Percentiles rank a stretch among this genome's conserved stretches.
Conservation (phyloP, 2,888 invertebrate species). For the Rosalia funebris region DNA sequence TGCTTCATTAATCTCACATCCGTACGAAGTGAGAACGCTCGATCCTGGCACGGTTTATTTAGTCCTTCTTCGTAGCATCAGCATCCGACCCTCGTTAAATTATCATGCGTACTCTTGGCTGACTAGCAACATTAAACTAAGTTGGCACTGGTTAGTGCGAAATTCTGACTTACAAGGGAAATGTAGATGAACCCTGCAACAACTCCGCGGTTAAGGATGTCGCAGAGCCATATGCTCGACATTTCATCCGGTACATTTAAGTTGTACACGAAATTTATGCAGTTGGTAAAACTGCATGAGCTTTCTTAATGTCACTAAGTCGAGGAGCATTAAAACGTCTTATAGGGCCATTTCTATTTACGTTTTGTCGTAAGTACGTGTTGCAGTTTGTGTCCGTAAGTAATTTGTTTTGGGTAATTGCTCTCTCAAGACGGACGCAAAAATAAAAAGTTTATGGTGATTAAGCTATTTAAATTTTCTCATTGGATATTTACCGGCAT, state of each 20-base stretch:
- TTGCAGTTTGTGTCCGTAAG: constrained; percentile 12
- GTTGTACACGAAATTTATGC: constrained; percentile 13
- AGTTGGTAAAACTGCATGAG: constrained; percentile 19
- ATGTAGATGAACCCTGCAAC: background rate
- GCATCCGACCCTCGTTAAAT: constrained; percentile 5
- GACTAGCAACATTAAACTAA: background rate
- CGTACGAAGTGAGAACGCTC: background rate
- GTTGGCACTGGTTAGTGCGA: constrained; percentile 1
- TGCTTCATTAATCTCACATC: background rate
- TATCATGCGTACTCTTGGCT: constrained; percentile 2
- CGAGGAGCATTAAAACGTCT: constrained; percentile 5
- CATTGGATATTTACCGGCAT: too few relatives aligned
- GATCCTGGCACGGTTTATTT: background rate
- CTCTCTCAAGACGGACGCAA: too few relatives aligned
- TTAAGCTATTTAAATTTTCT: constrained; percentile 11
- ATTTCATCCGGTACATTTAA: constrained; percentile 12
- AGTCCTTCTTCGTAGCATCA: too few relatives aligned
- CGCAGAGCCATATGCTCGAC: background rate
- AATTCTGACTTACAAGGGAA: background rate
- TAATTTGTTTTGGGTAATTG: constrained; percentile 9
- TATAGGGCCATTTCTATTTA: background rate
- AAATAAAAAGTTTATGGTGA: constrained; percentile 21
- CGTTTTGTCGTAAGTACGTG: constrained; percentile 18
- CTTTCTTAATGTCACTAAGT: constrained; percentile 12
- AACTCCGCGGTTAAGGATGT: background rate